Base-by-base conservation (phyloP, 35 echinoderm and acorn worm genomes). In the Apostichopus californicus region DNA sequence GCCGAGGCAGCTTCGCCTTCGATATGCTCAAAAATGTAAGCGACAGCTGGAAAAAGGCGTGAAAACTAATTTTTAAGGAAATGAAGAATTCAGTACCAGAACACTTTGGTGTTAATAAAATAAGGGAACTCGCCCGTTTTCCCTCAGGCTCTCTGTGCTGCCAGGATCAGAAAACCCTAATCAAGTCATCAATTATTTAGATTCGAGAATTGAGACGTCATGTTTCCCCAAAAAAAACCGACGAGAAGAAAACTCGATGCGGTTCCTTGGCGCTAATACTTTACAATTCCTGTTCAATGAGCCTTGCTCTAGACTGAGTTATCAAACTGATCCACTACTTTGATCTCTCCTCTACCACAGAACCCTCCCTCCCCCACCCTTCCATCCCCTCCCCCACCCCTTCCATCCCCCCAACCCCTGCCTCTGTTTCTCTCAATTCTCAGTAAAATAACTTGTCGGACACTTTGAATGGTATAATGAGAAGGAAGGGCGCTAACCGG, bases 1-100 rank as follows among this genome's bases (percentile, higher is more conserved):
- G 34, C 34, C 34, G 34, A 46, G 34, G 34, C 34, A 46, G 34
- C 34, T 46, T 34, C 55, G 80, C 55, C 55, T 18, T 25, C 52
- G 9, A 17, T 17, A 6, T 57, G 55, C 80, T 83, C 54, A 5
- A 58, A 59, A 85, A 23, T 85, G 81, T 85, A 85, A 85, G 58
- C 58, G 81, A 85, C 81, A 59, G 81, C 55, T 8, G 55, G 81
- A 85, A 85, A 85, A 59, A 85, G 81, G 81, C 81, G 81, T 85
- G 81, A 85, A 85, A 85, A 85, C 17, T 85, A 85, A 85, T 85
- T 85, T 85, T 85, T 85, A 85, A 85, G 20, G 81, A 85, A 85
- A 85, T 85, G 81, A 85, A 85, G 34, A 85, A 85, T 85, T 85
- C 81, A 85, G 81, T 85, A 58, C 57, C 34, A 58, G 55, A 59